phyloP scores from a whole-genome alignment of 1,140 invertebrate genomes.

The Cherax destructor region DNA sequence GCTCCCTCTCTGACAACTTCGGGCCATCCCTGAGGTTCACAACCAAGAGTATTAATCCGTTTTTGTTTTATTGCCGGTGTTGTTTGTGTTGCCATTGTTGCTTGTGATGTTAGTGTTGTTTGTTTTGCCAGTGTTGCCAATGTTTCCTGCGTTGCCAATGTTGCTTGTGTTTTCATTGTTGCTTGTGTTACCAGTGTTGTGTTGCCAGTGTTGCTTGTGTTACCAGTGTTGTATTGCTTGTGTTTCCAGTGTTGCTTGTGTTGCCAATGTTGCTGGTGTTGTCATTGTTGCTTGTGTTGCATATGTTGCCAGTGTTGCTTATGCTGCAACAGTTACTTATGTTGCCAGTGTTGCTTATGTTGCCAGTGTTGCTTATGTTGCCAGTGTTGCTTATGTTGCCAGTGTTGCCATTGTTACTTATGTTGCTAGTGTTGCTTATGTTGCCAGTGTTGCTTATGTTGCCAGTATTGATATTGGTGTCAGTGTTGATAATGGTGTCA shows the following conservation, averaged over 20 bases:
- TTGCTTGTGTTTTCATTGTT: neutral
- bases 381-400: no score
- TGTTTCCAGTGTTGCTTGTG: no score
- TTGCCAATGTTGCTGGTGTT: neutral
- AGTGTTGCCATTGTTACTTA: no score
- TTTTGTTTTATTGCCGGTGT: neutral
- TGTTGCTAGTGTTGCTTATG: no score
- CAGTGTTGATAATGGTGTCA: no score
- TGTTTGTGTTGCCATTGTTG: neutral
- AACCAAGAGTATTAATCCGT: neutral
- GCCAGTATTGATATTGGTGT: no score
- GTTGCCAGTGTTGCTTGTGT: neutral
- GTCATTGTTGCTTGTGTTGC: neutral
- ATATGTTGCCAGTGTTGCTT: neutral
- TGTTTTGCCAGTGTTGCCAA: neutral
- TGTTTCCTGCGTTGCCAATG: no score
- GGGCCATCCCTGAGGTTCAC: neutral
- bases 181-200: neutral
- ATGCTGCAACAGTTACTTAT: no score
- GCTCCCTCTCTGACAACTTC: neutral
- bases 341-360: no score
- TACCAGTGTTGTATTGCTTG: neutral
- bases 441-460: no score
- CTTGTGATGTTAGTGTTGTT: neutral
- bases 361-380: neutral